Percentiles rank a stretch among this genome's conserved stretches.
Conservation (phyloP, 2,113 vertebrate species). For the Sinocyclocheilus maitianheensis region DNA sequence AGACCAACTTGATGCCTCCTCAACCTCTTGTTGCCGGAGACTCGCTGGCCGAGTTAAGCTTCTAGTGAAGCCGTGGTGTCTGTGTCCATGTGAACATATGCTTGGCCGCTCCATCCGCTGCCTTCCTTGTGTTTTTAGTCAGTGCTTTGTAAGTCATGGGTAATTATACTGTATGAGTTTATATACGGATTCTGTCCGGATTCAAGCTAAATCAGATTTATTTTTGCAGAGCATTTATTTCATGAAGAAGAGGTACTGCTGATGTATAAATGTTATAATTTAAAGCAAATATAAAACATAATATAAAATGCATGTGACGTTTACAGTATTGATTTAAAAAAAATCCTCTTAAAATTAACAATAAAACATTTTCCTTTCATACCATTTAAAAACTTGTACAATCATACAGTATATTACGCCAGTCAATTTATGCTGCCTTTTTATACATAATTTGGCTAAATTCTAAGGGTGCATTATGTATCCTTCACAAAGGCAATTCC, state of each 20-base stretch:
- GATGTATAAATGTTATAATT: no score
- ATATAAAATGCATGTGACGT: no score
- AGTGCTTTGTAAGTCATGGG: background rate
- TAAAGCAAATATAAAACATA: no score
- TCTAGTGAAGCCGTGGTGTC: background rate
- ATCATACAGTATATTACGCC: background rate
- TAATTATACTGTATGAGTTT: background rate
- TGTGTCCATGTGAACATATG: background rate
- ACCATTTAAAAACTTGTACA: background rate
- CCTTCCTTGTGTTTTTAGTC: background rate
- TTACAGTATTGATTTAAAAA: background rate
- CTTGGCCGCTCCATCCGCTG: background rate
- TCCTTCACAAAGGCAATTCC: background rate
- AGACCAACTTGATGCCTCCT: constrained; percentile 14
- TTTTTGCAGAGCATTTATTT: no score
- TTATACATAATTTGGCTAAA: background rate
- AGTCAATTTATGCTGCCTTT: background rate
- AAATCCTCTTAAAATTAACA: background rate
- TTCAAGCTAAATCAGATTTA: background rate
- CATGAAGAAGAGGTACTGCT: no score
- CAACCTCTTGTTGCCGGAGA: background rate
- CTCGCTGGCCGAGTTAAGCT: background rate
- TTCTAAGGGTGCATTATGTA: background rate
- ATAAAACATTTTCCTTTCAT: background rate
- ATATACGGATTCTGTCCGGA: background rate